A percentile compares a stretch with the other conserved stretches of the same genome.
Evolutionary conservation across 2,888 invertebrate genomes (phyloP).

Genomic region (Acronicta psi): DNA sequence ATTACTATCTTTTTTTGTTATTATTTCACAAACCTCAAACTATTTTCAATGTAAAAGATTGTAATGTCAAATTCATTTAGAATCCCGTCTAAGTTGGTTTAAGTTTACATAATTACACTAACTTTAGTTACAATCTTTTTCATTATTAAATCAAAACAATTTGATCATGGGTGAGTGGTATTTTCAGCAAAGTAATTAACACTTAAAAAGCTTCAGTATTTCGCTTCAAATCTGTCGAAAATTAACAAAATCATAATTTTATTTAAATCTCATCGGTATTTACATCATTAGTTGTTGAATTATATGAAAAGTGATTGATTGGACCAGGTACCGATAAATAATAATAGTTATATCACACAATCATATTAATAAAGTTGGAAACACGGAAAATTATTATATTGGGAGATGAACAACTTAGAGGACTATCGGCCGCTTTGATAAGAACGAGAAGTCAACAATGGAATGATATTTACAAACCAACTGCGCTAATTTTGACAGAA

Average conservation of each 20-base stretch:
- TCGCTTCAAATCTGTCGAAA: slow-evolving; percentile 6
- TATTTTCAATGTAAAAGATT: slow-evolving; percentile 16
- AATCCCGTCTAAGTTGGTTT: too few species aligned
- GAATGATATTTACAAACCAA: too few species aligned
- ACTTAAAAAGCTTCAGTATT: slow-evolving; percentile 2
- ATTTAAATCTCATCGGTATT: slow-evolving; percentile 1
- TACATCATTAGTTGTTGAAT: background rate
- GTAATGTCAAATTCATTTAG: background rate
- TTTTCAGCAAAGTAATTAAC: slow-evolving; percentile 21
- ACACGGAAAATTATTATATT: too few species aligned
- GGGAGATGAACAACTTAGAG: too few species aligned
- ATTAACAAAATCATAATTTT: slow-evolving; percentile 1
- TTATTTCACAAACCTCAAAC: slow-evolving; percentile 11
- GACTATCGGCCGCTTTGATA: too few species aligned
- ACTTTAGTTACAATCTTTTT: slow-evolving; percentile 18
- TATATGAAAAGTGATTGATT: too few species aligned
- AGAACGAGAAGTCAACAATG: too few species aligned
- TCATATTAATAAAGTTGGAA: too few species aligned
- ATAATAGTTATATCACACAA: too few species aligned
- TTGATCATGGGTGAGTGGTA: slow-evolving; percentile 39
- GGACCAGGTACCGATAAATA: too few species aligned
- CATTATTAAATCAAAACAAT: slow-evolving; percentile 9
- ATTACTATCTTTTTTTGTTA: slow-evolving; percentile 7
- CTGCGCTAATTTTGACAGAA: too few species aligned
- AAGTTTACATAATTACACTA: background rate